Evolutionary conservation across 2,797 vertebrate genomes (phyloP), one percentile per base, ranked within the genome.

Genomic region (Clamator glandarius): DNA sequence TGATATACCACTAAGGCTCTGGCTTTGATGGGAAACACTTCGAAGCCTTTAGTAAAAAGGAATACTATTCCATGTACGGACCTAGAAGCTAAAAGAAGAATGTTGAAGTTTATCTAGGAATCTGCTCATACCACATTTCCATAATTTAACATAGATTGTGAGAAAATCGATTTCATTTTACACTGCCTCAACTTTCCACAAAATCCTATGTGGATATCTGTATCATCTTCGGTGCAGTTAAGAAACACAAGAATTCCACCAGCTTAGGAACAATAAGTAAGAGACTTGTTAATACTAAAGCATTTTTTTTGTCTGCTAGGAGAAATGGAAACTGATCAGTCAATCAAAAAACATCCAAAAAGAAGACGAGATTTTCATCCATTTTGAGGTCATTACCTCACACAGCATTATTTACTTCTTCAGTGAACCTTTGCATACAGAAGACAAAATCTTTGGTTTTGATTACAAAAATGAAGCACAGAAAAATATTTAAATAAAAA

Each of bases 151-250:
- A 42, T 2, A 64, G n/a, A 64, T 5, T 54, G 13, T 46, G 41
- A 87, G 41, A 79, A 31, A 81, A 67, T 8, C 39, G 44, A 23
- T 50, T 92, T 61, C 20, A 42, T 64, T 84, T 68, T 58, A 44
- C 16, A 35, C 12, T 70, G 61, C 12, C 29, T 69, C 3, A 3
- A 3, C n/a, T 79, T 66, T 20, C 3, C 12, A 55, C 58, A 68
- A 55, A 46, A 13, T 0, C 1, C 13, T 16, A 55, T 0, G 0
- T 29, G 20, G 33, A 66, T 35, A 62, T 50, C 29, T 29, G 5
- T n/a, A 36, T 28, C 69, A 72, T 39, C 24, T 57, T 72, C 31
- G 58, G 18, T 61, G 42, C 31, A 68, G 46, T 1, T 78, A 51
- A 68, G 13, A 62, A 66, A 46, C 17, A 58, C 29, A 69, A 82